Base-by-base conservation (phyloP, 2,888 invertebrate genomes). In the Leuctra nigra region DNA sequence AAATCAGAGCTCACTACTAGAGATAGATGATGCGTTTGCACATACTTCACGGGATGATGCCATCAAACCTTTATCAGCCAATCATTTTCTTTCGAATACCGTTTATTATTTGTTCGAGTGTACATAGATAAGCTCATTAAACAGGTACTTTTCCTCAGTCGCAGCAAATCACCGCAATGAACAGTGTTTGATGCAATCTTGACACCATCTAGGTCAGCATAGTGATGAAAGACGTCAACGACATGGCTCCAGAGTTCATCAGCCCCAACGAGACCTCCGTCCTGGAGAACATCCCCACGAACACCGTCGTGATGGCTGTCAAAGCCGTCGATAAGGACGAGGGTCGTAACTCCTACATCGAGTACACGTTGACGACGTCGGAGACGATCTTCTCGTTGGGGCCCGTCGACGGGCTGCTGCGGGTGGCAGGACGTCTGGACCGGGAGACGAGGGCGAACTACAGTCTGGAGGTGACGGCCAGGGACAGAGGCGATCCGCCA, bases 151-250 rank as follows among this genome's bases (percentile, higher is more conserved):
- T n/a, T n/a, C n/a, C n/a, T n/a, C n/a, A n/a, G n/a, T n/a, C n/a
- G n/a, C n/a, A n/a, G n/a, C n/a, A n/a, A n/a, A n/a, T n/a, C n/a
- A n/a, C n/a, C n/a, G n/a, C n/a, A n/a, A n/a, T n/a, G n/a, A n/a
- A n/a, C n/a, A n/a, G n/a, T n/a, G n/a, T n/a, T n/a, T n/a, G n/a
- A n/a, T n/a, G n/a, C n/a, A n/a, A n/a, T n/a, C n/a, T n/a, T n/a
- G n/a, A n/a, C n/a, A n/a, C n/a, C n/a, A n/a, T n/a, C n/a, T n/a
- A 93, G 92, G 92, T 94, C 56, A 87, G 86, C 53, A 85, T 95
- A 63, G 82, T 86, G 61, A 77, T 96, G 54, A 84, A 88, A 69
- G 95, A 96, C 72, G 87, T 92, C 61, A 95, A 96, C 74, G 95
- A 96, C 71, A 87, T 91, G 79, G 82, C 87, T 35, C 95, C 95